Percentiles rank a stretch among this genome's conserved stretches.
These are phyloP conservation scores for Tylochromis polylepis DNA, from an alignment of 2,113 vertebrate genomes.

Conservation along the genomic window DNA sequence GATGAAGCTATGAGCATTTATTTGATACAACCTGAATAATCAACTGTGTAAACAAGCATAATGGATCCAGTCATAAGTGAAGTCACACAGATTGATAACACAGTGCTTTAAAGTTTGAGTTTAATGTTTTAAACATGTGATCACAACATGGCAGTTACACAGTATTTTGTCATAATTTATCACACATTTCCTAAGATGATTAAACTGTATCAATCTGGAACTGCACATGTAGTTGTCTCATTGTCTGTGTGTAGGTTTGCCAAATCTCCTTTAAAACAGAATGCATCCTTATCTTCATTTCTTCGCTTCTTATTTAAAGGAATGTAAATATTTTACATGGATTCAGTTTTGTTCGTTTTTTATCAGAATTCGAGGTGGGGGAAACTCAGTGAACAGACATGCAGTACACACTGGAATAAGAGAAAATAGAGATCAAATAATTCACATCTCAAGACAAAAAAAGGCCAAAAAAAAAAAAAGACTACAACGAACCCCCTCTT, in stretches of 20 bases:
- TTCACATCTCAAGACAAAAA: not conserved
- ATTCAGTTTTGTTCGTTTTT: not conserved
- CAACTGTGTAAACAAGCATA: not conserved
- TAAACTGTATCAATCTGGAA: not conserved
- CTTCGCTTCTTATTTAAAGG: not conserved
- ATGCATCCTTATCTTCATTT: not conserved
- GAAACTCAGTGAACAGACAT: not conserved
- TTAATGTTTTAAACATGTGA: not conserved
- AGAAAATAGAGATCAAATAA: not conserved
- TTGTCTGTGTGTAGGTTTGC: not conserved
- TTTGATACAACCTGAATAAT: not conserved
- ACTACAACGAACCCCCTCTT: not conserved
- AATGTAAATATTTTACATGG: not conserved
- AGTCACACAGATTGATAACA: not conserved
- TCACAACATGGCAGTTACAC: not conserved
- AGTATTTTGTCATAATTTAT: not conserved
- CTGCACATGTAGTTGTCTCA: not conserved
- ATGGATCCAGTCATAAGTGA: not conserved
- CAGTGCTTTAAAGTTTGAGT: not conserved
- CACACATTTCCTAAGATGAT: not conserved
- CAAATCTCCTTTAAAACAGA: not conserved
- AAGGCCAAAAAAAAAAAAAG: not conserved
- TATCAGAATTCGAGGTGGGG: not conserved
- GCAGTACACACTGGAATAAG: not conserved
- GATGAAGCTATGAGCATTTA: not conserved